Evolutionary conservation across 2,113 vertebrate genomes (phyloP).

Genomic region (Sorex fumeus): DNA sequence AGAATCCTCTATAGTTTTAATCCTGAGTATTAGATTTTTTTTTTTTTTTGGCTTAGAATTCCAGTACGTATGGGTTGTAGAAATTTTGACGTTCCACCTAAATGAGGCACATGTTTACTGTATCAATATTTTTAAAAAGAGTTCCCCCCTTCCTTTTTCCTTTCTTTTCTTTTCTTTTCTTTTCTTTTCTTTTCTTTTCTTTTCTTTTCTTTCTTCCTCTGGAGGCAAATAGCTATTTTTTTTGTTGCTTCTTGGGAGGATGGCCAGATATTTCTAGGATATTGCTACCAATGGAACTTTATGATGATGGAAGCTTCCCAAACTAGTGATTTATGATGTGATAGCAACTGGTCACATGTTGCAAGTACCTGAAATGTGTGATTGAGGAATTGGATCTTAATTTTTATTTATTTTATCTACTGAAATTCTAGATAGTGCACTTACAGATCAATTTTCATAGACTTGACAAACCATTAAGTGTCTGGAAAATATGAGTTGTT

Average conservation of each 20-base stretch:
- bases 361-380: conserved; percentile 29
- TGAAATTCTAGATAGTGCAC: no score
- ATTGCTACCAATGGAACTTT: not conserved
- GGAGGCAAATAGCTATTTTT: not conserved
- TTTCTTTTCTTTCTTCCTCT: not conserved
- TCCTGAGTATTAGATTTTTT: no score
- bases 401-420: not conserved
- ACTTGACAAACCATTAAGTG: not conserved
- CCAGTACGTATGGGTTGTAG: no score
- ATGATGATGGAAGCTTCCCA: not conserved
- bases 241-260: not conserved
- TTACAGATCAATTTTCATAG: not conserved
- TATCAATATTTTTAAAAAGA: no score
- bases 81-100: not conserved
- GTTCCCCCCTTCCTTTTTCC: no score
- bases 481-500: not conserved
- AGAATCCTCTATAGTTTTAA: no score
- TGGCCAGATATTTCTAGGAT: not conserved
- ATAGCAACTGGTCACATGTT: not conserved
- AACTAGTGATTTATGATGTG: not conserved
- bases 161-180: no score
- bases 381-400: no score
- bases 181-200: no score
- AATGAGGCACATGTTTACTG: not conserved
- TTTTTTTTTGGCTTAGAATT: no score